Base-by-base conservation (phyloP, 2,113 vertebrate genomes). In the Pterophyllum scalare region DNA sequence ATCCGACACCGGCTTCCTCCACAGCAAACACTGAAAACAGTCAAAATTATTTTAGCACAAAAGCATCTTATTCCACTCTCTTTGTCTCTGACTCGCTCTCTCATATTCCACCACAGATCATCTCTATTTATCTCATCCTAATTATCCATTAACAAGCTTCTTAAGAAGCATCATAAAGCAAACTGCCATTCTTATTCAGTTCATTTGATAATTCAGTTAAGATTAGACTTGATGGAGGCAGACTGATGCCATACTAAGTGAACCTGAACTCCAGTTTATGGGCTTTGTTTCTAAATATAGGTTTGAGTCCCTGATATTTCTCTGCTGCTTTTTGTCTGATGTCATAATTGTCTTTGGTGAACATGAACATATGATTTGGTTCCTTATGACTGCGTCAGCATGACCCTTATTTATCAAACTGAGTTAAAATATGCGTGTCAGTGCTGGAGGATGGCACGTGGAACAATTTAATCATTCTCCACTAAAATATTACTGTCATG, bases 141-240 rank as follows among this genome's bases (percentile, higher is more conserved):
- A 88, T 79, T 35, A 24, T 13, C 59, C 67, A 84, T 56, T 84
- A 75, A 86, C 33, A 5, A 72, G 54, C 65, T 62, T 59, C 74
- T 83, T 14, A 52, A 79, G 76, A 81, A 78, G 80, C 77, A 83
- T 82, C 26, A 72, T 46, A 83, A 77, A 79, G 10, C 52, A 54
- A 83, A 78, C 54, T 33, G 3, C 1, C 13, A 74, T 80, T 76
- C 62, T 78, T 78, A 70, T 13, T 52, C 13, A 67, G 3, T 22
- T 83, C 57, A 80, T 90, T 60, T 26, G 28, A 85, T 87, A 33
- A 79, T 75, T 77, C 57, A 75, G 35, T 61, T 62, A 11, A 59
- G 59, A 59, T 28, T 76, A 85, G 82, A 84, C 81, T 75, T 72
- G 3, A n/a, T 20, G 43, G 79, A 75, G 56, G 80, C 62, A 76